Base-by-base conservation (phyloP, 2,888 invertebrate genomes). In the Blastobasis adustella region DNA sequence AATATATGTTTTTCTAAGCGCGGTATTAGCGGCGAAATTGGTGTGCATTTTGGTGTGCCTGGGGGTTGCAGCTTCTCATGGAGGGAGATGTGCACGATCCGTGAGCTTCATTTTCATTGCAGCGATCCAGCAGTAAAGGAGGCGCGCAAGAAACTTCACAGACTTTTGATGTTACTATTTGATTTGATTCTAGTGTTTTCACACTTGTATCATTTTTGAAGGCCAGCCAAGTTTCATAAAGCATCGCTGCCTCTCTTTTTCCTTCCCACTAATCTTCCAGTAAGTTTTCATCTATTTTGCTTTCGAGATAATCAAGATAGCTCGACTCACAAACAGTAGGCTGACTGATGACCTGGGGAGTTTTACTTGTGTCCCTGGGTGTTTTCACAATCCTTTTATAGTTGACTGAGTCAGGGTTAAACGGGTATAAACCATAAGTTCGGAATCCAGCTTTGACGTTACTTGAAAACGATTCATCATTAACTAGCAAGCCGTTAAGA, bases 351-450 rank as follows among this genome's bases (percentile, higher is more conserved):
- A 40, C 41, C 41, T 40, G 41, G 41, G 41, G 41, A 40, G 41
- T 3, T 40, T 40, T 9, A 40, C 41, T 40, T 40, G 41, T 40
- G 41, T 40, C 41, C 7, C 41, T 40, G 41, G 6, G 41, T 40
- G 41, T 40, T 40, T 40, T 40, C 41, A 40, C 41, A 40, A 40
- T 40, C 41, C 41, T 8, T 40, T 40, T 40, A 40, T 55, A 56
- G 46, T 57, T 56, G 41, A 59, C 57, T 51, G 53, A 55, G 10
- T 56, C 56, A 44, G 57, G 51, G 9, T 54, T 57, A 52, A 59
- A 59, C 50, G 59, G 59, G 53, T 39, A 57, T 46, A 59, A 49
- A 46, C 59, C 59, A 54, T 57, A 57, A 48, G 57, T 57, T 52
- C 56, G 39, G 54, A 59, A 58, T 51, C 57, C 59, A 51, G 55